Conservation (phyloP, 2,888 invertebrate genomes). For the Nineta flava region DNA sequence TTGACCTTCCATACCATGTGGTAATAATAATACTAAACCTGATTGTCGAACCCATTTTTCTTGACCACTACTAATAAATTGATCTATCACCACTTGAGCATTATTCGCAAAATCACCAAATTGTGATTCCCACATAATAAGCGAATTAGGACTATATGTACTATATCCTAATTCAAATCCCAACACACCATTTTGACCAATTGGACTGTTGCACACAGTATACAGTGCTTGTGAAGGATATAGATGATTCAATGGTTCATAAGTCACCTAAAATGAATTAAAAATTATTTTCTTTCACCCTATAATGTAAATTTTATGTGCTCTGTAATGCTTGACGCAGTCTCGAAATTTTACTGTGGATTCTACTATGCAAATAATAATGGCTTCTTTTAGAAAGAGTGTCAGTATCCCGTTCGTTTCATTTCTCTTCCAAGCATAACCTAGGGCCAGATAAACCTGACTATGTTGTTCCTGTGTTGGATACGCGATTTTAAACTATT, state of each 20-base stretch:
- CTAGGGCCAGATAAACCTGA: too few relatives aligned
- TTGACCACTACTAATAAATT: slow-evolving; percentile 84
- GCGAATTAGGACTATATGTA: slow-evolving; percentile 93
- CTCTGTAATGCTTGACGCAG: too few relatives aligned
- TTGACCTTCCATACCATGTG: slow-evolving; percentile 99
- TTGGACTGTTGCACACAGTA: slow-evolving; percentile 97
- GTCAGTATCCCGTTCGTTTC: too few relatives aligned
- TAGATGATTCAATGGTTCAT: slow-evolving; percentile 78
- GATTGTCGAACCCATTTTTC: slow-evolving; percentile 98
- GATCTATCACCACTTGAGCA: slow-evolving; percentile 94
- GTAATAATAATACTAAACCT: slow-evolving; percentile 85
- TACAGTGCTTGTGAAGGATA: slow-evolving; percentile 96
- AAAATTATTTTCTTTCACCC: too few relatives aligned
- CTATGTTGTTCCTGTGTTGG: too few relatives aligned
- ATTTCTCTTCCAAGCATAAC: too few relatives aligned
- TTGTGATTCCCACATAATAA: slow-evolving; percentile 98
- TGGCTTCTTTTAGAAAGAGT: too few relatives aligned
- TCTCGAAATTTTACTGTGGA: too few relatives aligned
- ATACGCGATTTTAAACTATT: too few relatives aligned
- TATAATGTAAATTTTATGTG: too few relatives aligned
- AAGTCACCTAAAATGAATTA: slow-evolving; percentile 18
- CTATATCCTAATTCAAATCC: slow-evolving; percentile 98
- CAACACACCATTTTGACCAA: slow-evolving; percentile 84
- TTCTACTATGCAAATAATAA: too few relatives aligned
- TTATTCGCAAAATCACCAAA: slow-evolving; percentile 99